Conservation (phyloP, 1,140 invertebrate species). For the Drosophila mayri region DNA sequence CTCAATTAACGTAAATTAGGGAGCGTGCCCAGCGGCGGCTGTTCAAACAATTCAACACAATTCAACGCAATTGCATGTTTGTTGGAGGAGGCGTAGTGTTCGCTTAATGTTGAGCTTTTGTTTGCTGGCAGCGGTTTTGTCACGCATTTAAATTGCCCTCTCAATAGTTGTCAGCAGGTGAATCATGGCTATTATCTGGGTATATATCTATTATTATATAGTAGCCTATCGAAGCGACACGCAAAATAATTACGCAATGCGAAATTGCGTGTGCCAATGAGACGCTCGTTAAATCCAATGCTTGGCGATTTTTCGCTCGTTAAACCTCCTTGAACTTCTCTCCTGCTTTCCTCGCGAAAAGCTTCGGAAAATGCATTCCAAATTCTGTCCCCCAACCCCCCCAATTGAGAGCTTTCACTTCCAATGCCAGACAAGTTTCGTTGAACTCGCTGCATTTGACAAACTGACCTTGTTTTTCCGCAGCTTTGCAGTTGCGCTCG, state of each 20-base stretch:
- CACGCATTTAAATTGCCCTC: constrained; percentile 47
- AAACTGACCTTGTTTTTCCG: constrained; percentile 71
- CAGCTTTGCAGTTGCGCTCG: constrained; percentile 47
- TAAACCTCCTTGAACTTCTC: constrained; percentile 29
- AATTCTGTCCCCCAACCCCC: neutral
- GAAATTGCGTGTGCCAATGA: constrained; percentile 18
- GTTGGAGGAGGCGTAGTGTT: constrained; percentile 1
- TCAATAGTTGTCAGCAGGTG: constrained; percentile 16
- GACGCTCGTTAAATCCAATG: constrained; percentile 20
- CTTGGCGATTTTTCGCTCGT: neutral
- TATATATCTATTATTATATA: constrained; percentile 13
- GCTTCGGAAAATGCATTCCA: constrained; percentile 36
- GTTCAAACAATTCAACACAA: constrained; percentile 52
- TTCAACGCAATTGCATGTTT: constrained; percentile 43
- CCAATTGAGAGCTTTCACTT: constrained; percentile 55
- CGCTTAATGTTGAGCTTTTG: constrained; percentile 44
- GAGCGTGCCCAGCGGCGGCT: constrained; percentile 55
- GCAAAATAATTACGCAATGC: constrained; percentile 11
- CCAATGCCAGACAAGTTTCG: constrained; percentile 65
- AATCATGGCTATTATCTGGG: constrained; percentile 27
- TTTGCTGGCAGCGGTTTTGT: constrained; percentile 27
- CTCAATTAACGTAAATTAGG: constrained; percentile 75
- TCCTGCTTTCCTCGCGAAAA: constrained; percentile 10
- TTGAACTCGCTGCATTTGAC: constrained; percentile 67
- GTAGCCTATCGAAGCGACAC: neutral